Evolutionary conservation across 92 coral and sea anemone species (phyloP).

Genomic region (Epizoanthus scotinus): DNA sequence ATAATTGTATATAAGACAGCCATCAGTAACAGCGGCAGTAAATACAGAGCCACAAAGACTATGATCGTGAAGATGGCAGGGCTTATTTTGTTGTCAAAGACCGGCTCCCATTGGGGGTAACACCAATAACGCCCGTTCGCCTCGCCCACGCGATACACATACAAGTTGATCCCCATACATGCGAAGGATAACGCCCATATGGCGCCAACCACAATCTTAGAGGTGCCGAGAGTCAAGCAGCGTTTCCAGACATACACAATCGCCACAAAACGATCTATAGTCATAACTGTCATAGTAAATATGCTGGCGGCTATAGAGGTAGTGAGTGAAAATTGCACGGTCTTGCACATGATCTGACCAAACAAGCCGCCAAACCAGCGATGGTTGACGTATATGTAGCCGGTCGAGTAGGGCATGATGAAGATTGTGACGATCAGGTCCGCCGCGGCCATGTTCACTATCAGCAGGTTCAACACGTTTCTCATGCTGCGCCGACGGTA

Average conservation of each 20-base stretch:
- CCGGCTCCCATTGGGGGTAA: slow-evolving; percentile 65
- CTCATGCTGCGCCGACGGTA: slow-evolving; percentile 82
- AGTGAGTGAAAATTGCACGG: slow-evolving; percentile 70
- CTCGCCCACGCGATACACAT: slow-evolving; percentile 62
- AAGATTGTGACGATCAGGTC: slow-evolving; percentile 76
- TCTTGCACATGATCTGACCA: slow-evolving; percentile 71
- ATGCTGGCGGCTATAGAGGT: slow-evolving; percentile 81
- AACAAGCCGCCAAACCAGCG: slow-evolving; percentile 81
- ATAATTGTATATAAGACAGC: slow-evolving; percentile 77
- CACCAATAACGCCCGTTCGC: slow-evolving; percentile 48
- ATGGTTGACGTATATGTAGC: slow-evolving; percentile 61
- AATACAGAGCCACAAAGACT: slow-evolving; percentile 68
- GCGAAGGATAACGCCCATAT: slow-evolving; percentile 74
- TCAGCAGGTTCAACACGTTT: slow-evolving; percentile 73
- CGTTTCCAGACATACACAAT: slow-evolving; percentile 79
- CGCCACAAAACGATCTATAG: slow-evolving; percentile 75
- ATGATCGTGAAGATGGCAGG: slow-evolving; percentile 61
- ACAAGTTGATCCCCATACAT: slow-evolving; percentile 74
- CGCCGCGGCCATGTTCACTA: slow-evolving; percentile 89
- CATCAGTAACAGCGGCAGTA: slow-evolving; percentile 76
- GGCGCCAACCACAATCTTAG: slow-evolving; percentile 59
- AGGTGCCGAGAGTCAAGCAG: slow-evolving; percentile 68
- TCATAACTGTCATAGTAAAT: slow-evolving; percentile 74
- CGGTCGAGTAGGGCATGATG: slow-evolving; percentile 78
- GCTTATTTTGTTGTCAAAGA: slow-evolving; percentile 57